phyloP scores from a whole-genome alignment of 2,888 invertebrate species.

The Tinea pellionella region DNA sequence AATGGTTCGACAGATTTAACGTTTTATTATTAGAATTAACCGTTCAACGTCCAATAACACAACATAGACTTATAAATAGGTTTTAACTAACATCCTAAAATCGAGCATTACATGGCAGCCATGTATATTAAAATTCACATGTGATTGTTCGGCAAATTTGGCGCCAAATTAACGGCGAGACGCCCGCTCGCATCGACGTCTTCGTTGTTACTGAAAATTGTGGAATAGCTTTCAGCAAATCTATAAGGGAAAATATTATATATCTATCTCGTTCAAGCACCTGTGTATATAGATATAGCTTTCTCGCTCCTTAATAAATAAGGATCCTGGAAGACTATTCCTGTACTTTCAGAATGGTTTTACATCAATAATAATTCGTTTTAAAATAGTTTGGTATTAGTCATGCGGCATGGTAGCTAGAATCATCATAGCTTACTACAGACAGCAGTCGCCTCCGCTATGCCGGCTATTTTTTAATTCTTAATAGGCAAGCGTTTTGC shows the following conservation, averaged over 20 bases:
- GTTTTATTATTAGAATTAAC: constrained; percentile 18
- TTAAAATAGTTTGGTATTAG: too few species aligned
- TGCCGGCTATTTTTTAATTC: too few species aligned
- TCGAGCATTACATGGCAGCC: constrained; percentile 9
- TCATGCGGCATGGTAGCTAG: too few species aligned
- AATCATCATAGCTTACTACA: too few species aligned
- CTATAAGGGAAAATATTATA: constrained; percentile 49
- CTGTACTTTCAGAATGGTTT: neutral
- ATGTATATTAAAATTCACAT: constrained; percentile 18
- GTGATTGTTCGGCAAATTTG: constrained; percentile 18
- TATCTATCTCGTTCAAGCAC: neutral
- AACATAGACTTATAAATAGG: constrained; percentile 5
- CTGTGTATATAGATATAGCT: neutral
- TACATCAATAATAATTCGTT: too few species aligned
- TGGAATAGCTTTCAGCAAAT: constrained; percentile 47
- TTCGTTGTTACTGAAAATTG: constrained; percentile 23
- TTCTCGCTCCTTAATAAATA: neutral
- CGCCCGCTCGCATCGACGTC: neutral
- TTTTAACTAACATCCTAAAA: neutral
- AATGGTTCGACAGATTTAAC: constrained; percentile 20
- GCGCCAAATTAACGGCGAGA: neutral
- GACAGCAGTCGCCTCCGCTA: too few species aligned
- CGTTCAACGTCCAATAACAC: constrained; percentile 4
- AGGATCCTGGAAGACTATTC: constrained; percentile 1
- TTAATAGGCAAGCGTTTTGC: too few species aligned